Base-by-base conservation (phyloP, 1,140 invertebrate species). In the Habropoda laboriosa region DNA sequence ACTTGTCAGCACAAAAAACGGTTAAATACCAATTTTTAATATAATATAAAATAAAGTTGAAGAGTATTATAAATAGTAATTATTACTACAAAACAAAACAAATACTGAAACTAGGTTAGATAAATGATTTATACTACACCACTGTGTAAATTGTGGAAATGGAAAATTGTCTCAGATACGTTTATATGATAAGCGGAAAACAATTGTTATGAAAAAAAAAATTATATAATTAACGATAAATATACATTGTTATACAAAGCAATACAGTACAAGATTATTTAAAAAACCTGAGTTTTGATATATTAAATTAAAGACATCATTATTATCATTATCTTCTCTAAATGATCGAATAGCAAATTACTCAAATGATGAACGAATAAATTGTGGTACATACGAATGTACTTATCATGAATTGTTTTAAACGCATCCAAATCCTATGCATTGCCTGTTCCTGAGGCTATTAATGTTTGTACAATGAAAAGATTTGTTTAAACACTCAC, bases 401-500 rank as follows among this genome's bases (percentile, higher is more conserved):
- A 73, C 16, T 45, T 38, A 27, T 47, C 45, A 78, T 42, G 27
- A 32, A 60, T 51, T 51, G 53, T 51, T 60, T 51, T 8, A 60
- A 60, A 40, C 61, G 32, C 49, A 21, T 42, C 67, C 75, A 78
- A n/a, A 24, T 30, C 55, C 55, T 38, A 38, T 61, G 30, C 42
- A 74, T 45, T 58, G 53, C 73, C 61, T 61, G 40, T 76, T 49
- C 27, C 18, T 72, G 61, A 24, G 30, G 38, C 27, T 40, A 58
- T 40, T 51, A 68, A 80, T 47, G 21, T 58, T 68, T 55, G 42
- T 79, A 67, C 57, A 51, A 24, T 40, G 18, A 21, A 57, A 21
- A 67, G 53, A 61, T 12, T 49, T 30, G 8, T 79, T 57, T 40
- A 66, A 81, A 67, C 77, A 85, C 60, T 85, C 53, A 63, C 58